Base-by-base conservation (phyloP, 2,797 vertebrate genomes). In the Liasis olivaceus region DNA sequence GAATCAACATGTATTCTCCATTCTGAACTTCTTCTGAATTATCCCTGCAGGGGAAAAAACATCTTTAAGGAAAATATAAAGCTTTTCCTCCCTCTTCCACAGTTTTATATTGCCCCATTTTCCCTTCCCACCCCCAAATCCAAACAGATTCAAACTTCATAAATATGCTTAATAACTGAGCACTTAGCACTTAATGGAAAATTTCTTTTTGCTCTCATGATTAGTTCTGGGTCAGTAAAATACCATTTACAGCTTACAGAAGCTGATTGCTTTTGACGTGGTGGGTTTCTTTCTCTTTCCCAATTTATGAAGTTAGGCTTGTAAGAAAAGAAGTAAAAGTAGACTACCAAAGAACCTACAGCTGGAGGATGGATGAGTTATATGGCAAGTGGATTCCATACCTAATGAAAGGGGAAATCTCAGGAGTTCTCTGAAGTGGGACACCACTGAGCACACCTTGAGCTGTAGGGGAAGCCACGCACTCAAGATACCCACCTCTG, bases 171-270 rank as follows among this genome's bases (percentile, higher is more conserved):
- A 90, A 90, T 93, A 89, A 92, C 85, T 4, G 36, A 94, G 95
- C 93, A 94, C 93, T 94, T 92, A 94, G 87, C 84, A 93, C 88
- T 91, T 95, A 96, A 95, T 96, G 94, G 96, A 95, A 54, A 91
- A 89, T 62, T 89, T 87, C 93, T 91, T 92, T 91, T 87, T 94
- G 93, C 95, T 96, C 92, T 91, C 95, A 56, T 87, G 60, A 95
- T 96, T 95, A 96, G 92, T 96, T 95, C 92, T 90, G 95, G 95
- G 94, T 96, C 96, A 96, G 89, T 97, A 95, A 96, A 93, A 96
- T 94, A 90, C 97, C 97, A 97, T 97, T 97, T 96, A 97, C 95
- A 95, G 95, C 95, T 95, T 90, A 92, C 92, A 93, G 60, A 93
- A 89, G 87, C 90, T 93, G 93, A 96, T 96, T 89, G 90, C 84